A percentile compares a stretch with the other conserved stretches of the same genome.
Conservation (phyloP, 1,140 invertebrate genomes). For the Bombus picipes region DNA sequence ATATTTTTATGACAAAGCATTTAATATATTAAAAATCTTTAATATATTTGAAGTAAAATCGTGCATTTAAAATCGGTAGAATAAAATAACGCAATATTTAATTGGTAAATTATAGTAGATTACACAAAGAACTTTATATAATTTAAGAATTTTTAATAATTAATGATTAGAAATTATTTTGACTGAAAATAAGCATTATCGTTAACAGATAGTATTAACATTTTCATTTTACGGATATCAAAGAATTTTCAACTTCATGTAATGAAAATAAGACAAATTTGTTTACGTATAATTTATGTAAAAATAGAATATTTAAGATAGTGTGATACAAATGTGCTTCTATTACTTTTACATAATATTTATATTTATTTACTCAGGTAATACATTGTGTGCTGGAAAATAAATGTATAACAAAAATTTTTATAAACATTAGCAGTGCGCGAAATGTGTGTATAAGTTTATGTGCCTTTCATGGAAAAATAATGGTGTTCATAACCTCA, state of each 20-base stretch:
- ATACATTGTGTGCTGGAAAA: neutral
- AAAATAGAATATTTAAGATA: neutral
- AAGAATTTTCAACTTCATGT: neutral
- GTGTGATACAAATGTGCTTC: slow-evolving; percentile 4
- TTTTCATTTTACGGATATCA: slow-evolving; percentile 20
- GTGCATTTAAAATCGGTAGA: slow-evolving; percentile 23
- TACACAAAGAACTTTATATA: neutral
- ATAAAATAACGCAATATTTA: slow-evolving; percentile 28
- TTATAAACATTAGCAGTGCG: slow-evolving; percentile 23
- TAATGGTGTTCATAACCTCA: slow-evolving; percentile 60
- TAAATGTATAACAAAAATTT: slow-evolving; percentile 19
- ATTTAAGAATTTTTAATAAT: neutral
- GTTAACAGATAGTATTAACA: slow-evolving; percentile 2
- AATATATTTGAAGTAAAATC: slow-evolving; percentile 31
- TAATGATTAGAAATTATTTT: neutral
- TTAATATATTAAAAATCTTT: slow-evolving; percentile 13
- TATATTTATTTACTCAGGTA: slow-evolving; percentile 5
- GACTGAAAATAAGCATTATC: slow-evolving; percentile 14
- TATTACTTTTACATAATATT: slow-evolving; percentile 22
- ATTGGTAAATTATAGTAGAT: slow-evolving; percentile 8
- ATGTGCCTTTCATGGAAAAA: slow-evolving; percentile 72
- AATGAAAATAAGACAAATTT: slow-evolving; percentile 1
- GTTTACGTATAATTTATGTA: neutral
- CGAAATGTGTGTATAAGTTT: slow-evolving; percentile 59
- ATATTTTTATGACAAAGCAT: slow-evolving; percentile 42